Conservation (phyloP, 2,113 vertebrate species). For the Pomatostomus ruficeps region DNA sequence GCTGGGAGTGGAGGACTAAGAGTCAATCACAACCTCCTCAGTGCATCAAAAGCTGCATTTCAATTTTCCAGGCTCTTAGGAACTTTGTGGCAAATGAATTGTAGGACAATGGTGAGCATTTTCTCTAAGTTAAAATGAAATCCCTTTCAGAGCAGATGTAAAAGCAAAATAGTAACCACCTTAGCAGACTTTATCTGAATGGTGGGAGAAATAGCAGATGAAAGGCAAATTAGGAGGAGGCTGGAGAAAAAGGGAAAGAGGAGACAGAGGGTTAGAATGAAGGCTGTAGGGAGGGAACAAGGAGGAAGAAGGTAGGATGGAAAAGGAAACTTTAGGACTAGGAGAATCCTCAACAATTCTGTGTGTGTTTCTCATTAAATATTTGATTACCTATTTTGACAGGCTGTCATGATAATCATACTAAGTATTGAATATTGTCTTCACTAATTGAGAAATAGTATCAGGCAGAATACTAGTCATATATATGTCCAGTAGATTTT, state of each 20-base stretch:
- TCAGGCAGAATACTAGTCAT: background rate
- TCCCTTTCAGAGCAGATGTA: background rate
- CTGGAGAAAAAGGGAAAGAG: background rate
- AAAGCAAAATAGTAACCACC: background rate
- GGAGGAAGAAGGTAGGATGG: background rate
- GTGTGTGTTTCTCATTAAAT: background rate
- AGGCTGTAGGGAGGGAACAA: background rate
- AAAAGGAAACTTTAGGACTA: background rate
- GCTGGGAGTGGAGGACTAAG: background rate
- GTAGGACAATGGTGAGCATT: background rate
- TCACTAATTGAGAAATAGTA: background rate
- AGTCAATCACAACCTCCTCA: background rate
- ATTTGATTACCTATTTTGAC: background rate
- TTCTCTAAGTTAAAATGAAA: background rate
- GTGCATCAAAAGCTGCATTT: conserved; percentile 13
- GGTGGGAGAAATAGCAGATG: background rate
- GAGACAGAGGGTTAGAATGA: background rate
- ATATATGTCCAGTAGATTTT: background rate
- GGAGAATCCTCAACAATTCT: background rate
- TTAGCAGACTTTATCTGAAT: background rate
- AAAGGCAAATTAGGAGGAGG: background rate
- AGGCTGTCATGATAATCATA: background rate
- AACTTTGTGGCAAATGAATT: background rate
- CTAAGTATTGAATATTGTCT: background rate
- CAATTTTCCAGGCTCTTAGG: background rate